Percentiles rank a stretch among this genome's conserved stretches.
Evolutionary conservation across 1,140 invertebrate species (phyloP).

Genomic region (Neodiprion virginianus): DNA sequence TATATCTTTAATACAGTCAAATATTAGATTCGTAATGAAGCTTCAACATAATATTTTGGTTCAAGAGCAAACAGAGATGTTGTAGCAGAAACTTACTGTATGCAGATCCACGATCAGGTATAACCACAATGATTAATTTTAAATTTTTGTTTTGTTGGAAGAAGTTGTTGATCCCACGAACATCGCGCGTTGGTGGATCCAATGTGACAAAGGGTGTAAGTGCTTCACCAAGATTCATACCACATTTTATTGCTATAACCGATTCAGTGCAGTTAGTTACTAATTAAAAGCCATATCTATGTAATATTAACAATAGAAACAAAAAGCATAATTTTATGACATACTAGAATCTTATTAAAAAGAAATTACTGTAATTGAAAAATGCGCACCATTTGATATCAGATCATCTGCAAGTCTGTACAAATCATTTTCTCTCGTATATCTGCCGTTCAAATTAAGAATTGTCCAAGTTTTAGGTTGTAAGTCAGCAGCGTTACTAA

Average conservation of each 20-base stretch:
- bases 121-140: conserved; percentile 65
- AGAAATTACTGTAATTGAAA: not conserved
- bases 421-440: conserved; percentile 29
- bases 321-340: not conserved
- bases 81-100: conserved; percentile 54
- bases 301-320: no score
- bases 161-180: conserved; percentile 17
- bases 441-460: conserved; percentile 43
- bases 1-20: conserved; percentile 3
- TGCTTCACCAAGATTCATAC: conserved; percentile 38
- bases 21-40: conserved; percentile 27
- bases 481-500: conserved; percentile 37
- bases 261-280: conserved; percentile 10
- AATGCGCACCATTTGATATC: conserved; percentile 6
- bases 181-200: conserved; percentile 11
- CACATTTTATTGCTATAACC: conserved; percentile 21
- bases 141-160: conserved; percentile 38
- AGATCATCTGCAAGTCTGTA: conserved; percentile 25
- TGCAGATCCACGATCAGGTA: conserved; percentile 50
- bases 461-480: conserved; percentile 55
- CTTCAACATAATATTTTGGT: not conserved
- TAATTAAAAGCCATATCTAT: not conserved
- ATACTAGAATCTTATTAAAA: not conserved
- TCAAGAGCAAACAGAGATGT: conserved; percentile 11
- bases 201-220: conserved; percentile 29